Conservation (phyloP, 1,140 invertebrate genomes). For the Anastatus disparis region DNA sequence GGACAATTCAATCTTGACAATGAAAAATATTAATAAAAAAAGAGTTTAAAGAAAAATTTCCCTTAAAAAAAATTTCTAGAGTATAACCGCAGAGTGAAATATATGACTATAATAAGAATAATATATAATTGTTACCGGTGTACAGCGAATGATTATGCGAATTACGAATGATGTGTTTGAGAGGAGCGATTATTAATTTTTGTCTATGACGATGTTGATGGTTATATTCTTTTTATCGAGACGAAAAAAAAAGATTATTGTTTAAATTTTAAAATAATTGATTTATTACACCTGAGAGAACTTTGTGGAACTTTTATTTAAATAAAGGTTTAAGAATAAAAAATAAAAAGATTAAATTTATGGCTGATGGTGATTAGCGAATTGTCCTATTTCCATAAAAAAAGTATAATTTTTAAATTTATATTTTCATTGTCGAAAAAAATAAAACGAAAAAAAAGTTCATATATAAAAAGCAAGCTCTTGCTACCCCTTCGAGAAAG, state of each 20-base stretch:
- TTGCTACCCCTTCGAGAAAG: too few relatives aligned
- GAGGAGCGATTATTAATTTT: conserved; percentile 11
- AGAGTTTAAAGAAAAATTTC: not conserved
- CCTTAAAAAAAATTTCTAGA: conserved; percentile 6
- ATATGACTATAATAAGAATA: not conserved
- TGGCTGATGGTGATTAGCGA: conserved; percentile 61
- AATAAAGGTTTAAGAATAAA: conserved; percentile 57
- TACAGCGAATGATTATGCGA: conserved; percentile 11
- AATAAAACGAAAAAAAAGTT: not conserved
- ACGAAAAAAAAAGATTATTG: conserved; percentile 16
- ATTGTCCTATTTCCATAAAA: conserved; percentile 24
- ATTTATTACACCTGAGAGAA: conserved; percentile 43
- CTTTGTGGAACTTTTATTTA: conserved; percentile 58
- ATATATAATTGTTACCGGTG: conserved; percentile 12
- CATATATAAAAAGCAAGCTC: too few relatives aligned
- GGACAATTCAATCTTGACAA: too few relatives aligned
- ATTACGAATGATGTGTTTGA: conserved; percentile 9
- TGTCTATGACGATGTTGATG: conserved; percentile 17
- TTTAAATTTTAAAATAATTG: conserved; percentile 38
- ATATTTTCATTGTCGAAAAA: too few relatives aligned
- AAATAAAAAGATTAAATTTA: conserved; percentile 45
- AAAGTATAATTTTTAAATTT: too few relatives aligned
- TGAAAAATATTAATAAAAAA: too few relatives aligned
- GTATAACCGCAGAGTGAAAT: not conserved
- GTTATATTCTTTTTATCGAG: conserved; percentile 39